Percentiles rank a stretch among this genome's conserved stretches.
These are phyloP conservation scores for Pocillopora grandis DNA, from an alignment of 92 coral and sea anemone genomes.

Conservation along the genomic window DNA sequence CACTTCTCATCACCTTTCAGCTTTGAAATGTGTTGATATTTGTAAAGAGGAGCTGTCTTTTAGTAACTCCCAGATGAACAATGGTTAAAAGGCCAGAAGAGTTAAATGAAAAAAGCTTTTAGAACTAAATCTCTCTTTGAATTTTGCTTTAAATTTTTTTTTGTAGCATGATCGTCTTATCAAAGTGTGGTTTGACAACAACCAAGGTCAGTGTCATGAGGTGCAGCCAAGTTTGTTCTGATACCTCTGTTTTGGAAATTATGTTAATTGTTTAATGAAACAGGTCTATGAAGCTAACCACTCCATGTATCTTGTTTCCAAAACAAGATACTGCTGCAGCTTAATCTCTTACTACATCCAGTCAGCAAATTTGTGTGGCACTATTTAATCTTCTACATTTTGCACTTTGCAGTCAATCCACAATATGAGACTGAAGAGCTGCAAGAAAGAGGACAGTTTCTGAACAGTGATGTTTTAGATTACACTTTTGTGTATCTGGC, in stretches of 20 bases:
- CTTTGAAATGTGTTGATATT: no score
- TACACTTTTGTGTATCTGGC: constrained; percentile 88
- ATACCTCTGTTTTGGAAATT: no score
- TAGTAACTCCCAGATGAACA: no score
- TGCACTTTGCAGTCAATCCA: constrained; percentile 40
- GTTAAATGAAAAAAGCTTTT: no score
- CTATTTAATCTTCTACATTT: background rate
- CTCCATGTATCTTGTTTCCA: background rate
- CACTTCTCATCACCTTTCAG: no score
- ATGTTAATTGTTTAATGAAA: no score
- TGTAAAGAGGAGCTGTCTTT: no score
- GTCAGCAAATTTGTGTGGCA: no score
- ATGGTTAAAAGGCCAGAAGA: no score
- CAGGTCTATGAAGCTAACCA: no score
- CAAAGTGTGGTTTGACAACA: constrained; percentile 91
- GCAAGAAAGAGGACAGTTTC: background rate
- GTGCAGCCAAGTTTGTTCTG: no score
- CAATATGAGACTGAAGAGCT: constrained; percentile 24
- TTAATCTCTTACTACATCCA: background rate
- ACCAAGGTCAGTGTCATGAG: constrained; percentile 61
- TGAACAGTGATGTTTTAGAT: constrained; percentile 40
- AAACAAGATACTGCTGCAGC: background rate
- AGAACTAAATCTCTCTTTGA: background rate
- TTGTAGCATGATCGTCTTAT: constrained; percentile 86
- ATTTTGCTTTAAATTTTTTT: background rate